A percentile compares a stretch with the other conserved stretches of the same genome.
Evolutionary conservation across 2,888 invertebrate genomes (phyloP).

Genomic region (Phyllotreta cruciferae): DNA sequence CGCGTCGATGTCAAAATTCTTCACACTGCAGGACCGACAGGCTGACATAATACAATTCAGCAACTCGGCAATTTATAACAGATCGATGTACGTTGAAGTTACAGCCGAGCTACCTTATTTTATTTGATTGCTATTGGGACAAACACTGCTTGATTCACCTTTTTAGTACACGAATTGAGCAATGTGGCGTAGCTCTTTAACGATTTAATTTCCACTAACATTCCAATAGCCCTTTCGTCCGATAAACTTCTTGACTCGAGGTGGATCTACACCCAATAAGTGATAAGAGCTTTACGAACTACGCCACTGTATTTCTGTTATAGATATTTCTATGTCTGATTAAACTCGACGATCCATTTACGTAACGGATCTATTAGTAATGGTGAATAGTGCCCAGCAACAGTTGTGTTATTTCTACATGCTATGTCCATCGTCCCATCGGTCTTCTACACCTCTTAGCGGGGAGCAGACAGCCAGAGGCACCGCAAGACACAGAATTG

Average conservation of each 20-base stretch:
- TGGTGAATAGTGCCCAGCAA: constrained; percentile 24
- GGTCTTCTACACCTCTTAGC: constrained; percentile 56
- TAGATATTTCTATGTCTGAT: no score
- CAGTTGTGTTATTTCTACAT: constrained; percentile 20
- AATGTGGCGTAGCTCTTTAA: constrained; percentile 17
- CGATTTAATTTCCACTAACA: neutral
- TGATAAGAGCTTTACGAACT: neutral
- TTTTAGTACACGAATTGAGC: neutral
- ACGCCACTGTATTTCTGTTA: constrained; percentile 1
- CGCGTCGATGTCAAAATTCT: constrained; percentile 27
- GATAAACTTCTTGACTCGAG: no score
- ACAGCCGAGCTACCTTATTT: constrained; percentile 37
- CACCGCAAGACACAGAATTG: constrained; percentile 61
- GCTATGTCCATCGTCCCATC: constrained; percentile 58
- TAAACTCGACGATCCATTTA: no score
- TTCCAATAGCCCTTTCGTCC: no score
- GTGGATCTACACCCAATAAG: no score
- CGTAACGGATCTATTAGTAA: no score
- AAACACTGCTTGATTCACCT: constrained; percentile 14
- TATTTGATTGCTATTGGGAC: constrained; percentile 13
- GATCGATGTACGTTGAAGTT: constrained; percentile 16
- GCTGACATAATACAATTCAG: constrained; percentile 48
- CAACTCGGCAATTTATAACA: constrained; percentile 41
- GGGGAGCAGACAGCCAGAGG: constrained; percentile 60
- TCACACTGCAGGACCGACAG: constrained; percentile 55